Base-by-base conservation (phyloP, 2,888 invertebrate species). In the Trichopoda pennipes region DNA sequence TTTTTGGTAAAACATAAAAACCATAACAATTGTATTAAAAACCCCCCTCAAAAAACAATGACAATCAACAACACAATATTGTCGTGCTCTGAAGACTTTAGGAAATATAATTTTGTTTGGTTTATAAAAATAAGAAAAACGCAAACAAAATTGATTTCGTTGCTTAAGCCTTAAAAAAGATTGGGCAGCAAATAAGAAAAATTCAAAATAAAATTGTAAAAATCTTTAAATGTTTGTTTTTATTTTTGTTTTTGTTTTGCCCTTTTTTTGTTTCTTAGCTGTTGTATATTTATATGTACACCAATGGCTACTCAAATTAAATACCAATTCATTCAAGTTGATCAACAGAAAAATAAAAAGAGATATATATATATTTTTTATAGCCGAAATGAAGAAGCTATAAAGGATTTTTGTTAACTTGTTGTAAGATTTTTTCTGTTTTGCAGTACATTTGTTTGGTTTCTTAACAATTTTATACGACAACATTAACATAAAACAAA, bases 401-500 rank as follows among this genome's bases (percentile, higher is more conserved):
- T 81, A 74, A 78, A 82, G 78, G 75, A 82, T 76, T 80, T 79
- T 68, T 73, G 58, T 74, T 53, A 64, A 73, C 58, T 69, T 78
- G 74, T 78, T 72, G 21, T 60, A 58, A 58, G 51, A 49, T 23
- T 42, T 60, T 44, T 74, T 69, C 49, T 60, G 66, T 64, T 35
- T 70, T 35, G 51, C 23, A 38, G 38, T 66, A 66, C 51, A 47
- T 83, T 75, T 73, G 53, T 81, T 73, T 63, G 47, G 53, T 70
- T 66, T 38, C 55, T 58, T 35, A 75, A 72, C 69, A 72, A 84
- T 64, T 80, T 80, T 74, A 63, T 76, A 73, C 56, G 82, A 81
- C 63, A 69, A 85, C 89, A 90, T 91, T 91, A 91, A 90, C 91
- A 91, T 91, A 91, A 90, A 90, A 91, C 91, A 91, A 91, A 91